A percentile compares a stretch with the other conserved stretches of the same genome.
These are phyloP conservation scores for Steinernema khuongi DNA, from an alignment of 1,140 invertebrate genomes.

Conservation along the genomic window DNA sequence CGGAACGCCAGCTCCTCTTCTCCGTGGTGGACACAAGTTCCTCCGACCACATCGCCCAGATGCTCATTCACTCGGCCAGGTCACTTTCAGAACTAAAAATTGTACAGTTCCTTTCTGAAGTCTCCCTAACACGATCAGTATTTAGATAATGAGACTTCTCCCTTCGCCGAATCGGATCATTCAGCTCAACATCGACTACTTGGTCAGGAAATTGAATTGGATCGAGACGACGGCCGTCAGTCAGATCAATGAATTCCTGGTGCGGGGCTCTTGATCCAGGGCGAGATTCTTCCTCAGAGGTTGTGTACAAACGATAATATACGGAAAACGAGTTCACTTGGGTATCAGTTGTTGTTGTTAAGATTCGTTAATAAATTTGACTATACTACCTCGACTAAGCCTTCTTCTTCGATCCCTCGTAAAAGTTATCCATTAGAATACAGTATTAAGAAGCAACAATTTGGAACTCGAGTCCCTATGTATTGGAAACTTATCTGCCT, in stretches of 20 bases:
- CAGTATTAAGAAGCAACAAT: too few relatives aligned
- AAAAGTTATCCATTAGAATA: too few relatives aligned
- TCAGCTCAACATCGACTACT: not conserved
- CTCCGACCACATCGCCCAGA: not conserved
- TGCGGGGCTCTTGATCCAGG: not conserved
- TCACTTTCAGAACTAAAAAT: conserved; percentile 6
- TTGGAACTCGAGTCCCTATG: too few relatives aligned
- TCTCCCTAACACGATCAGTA: not conserved
- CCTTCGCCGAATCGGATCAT: not conserved
- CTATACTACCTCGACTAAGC: too few relatives aligned
- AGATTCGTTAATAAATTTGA: too few relatives aligned
- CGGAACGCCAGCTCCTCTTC: not conserved
- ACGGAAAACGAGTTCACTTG: too few relatives aligned
- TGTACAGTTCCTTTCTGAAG: not conserved
- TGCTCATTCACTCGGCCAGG: not conserved
- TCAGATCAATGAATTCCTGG: conserved; percentile 3
- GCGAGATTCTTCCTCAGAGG: not conserved
- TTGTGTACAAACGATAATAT: too few relatives aligned
- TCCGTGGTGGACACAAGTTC: not conserved
- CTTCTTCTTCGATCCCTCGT: too few relatives aligned
- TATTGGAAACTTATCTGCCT: too few relatives aligned
- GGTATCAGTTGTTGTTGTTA: too few relatives aligned
- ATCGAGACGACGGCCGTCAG: not conserved
- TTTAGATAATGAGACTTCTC: conserved; percentile 1
- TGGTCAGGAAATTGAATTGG: not conserved